phyloP scores from a whole-genome alignment of 2,797 vertebrate genomes.

The Chrosomus eos region DNA sequence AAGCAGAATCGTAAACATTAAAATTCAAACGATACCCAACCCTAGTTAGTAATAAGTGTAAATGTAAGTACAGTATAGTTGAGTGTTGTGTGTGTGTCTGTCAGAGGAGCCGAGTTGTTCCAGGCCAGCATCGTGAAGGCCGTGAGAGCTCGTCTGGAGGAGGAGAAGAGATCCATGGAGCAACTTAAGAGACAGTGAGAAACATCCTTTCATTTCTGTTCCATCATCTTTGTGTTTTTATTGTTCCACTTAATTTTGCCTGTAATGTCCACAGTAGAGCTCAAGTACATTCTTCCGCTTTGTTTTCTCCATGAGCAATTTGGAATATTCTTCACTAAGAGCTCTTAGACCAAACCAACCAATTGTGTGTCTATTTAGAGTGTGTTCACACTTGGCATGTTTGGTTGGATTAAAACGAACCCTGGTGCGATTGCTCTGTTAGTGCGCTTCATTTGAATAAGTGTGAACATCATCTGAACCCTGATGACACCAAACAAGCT shows the following conservation, averaged over 20 bases:
- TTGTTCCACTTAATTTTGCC: background rate
- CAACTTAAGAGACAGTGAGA: conserved; percentile 98
- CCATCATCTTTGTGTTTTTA: background rate
- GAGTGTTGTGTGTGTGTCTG: background rate
- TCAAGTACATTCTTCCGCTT: background rate
- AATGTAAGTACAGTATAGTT: background rate
- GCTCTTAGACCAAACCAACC: background rate
- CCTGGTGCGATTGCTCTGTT: no score
- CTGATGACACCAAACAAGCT: no score
- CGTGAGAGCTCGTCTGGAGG: conserved; percentile 94
- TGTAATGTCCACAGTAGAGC: background rate
- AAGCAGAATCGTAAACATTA: no score
- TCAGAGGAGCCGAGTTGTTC: conserved; percentile 96
- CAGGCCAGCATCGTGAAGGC: conserved; percentile 98
- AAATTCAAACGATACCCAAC: no score
- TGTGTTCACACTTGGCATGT: no score
- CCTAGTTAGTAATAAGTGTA: background rate
- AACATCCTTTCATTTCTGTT: background rate
- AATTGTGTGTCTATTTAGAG: no score
- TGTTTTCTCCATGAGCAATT: no score
- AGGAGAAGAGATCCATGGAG: conserved; percentile 98
- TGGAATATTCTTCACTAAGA: background rate
- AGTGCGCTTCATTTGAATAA: no score
- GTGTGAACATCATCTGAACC: no score
- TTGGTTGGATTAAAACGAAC: no score